Percentiles rank a stretch among this genome's conserved stretches.
phyloP scores from a whole-genome alignment of 2,797 vertebrate genomes.

The Podarcis lilfordi region DNA sequence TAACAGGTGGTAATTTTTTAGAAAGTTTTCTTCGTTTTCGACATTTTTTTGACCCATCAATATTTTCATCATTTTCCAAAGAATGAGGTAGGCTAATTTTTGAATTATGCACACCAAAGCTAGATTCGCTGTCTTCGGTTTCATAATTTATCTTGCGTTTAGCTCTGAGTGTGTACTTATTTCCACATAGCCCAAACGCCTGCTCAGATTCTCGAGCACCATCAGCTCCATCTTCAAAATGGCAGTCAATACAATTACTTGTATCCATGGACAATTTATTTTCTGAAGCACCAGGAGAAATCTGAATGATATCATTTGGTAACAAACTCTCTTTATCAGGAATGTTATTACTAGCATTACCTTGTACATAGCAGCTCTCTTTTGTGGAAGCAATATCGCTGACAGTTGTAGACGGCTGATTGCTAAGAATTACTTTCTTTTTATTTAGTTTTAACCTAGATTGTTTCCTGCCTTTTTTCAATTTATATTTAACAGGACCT shows the following conservation, averaged over 20 bases:
- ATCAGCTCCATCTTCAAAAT: conserved; percentile 77
- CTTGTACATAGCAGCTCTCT: conserved; percentile 76
- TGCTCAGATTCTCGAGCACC: conserved; percentile 82
- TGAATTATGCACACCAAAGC: conserved; percentile 77
- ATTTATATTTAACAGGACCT: conserved; percentile 80
- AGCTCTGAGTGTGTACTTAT: conserved; percentile 94
- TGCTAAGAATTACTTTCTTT: conserved; percentile 79
- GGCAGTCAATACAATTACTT: conserved; percentile 74
- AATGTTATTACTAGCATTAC: conserved; percentile 73
- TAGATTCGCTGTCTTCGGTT: conserved; percentile 86
- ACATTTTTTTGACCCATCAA: conserved; percentile 81
- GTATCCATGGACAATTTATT: conserved; percentile 77
- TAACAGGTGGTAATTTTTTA: conserved; percentile 93
- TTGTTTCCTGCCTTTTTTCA: conserved; percentile 84
- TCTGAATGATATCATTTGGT: conserved; percentile 75
- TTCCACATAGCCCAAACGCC: conserved; percentile 86
- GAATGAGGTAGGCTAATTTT: conserved; percentile 82
- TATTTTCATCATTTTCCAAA: conserved; percentile 76
- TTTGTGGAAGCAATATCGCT: conserved; percentile 71
- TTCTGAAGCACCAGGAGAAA: conserved; percentile 79
- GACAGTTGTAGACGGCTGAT: conserved; percentile 70
- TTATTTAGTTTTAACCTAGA: conserved; percentile 88
- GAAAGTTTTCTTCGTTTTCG: conserved; percentile 89
- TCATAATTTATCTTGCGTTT: conserved; percentile 93
- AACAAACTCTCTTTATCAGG: conserved; percentile 75